Evolutionary conservation across 1,140 invertebrate genomes (phyloP), one percentile per base, ranked within the genome.

Genomic region (Papilio glaucus): DNA sequence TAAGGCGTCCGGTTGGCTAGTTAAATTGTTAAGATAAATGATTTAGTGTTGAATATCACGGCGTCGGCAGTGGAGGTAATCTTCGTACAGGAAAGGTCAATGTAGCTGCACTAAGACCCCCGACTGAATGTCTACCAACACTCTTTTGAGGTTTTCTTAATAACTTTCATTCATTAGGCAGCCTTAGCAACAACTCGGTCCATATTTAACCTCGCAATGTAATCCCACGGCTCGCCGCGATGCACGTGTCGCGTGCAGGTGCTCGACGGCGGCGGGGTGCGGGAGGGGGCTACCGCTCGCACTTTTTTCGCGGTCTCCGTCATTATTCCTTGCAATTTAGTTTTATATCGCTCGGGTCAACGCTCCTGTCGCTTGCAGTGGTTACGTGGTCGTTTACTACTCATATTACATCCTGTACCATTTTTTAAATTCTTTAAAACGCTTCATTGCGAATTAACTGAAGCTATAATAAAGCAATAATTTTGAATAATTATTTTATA

Each of bases 311-410:
- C 18, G 18, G 49, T 53, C 49, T 53, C 9, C 49, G 49, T 9
- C 49, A 53, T 53, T 53, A 53, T 24, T 53, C 18, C 49, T 53
- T 53, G 49, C 49, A 53, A 53, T 53, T 24, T 53, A 53, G 49
- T 53, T 53, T 53, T 53, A 53, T 53, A 21, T 53, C 49, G 18
- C 18, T 24, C 21, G 18, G 49, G 49, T 53, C 49, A 53, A 21
- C 49, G 49, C 9, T n/a, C 42, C 8, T 9, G 18, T 18, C 18
- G 49, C 49, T 24, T 10, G 49, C 49, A 53, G 49, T 9, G 10
- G 49, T 53, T 53, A 53, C 45, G 15, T 49, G 18, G 18, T 21
- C 10, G 21, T 24, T 53, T 53, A 49, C 18, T 7, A 49, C 45
- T 49, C n/a, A n/a, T 49, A 18, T 49, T 49, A 21, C 21, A 53